Evolutionary conservation across 2,888 invertebrate genomes (phyloP), one percentile per base, ranked within the genome.

Genomic region (Sphaerophoria rueppellii): DNA sequence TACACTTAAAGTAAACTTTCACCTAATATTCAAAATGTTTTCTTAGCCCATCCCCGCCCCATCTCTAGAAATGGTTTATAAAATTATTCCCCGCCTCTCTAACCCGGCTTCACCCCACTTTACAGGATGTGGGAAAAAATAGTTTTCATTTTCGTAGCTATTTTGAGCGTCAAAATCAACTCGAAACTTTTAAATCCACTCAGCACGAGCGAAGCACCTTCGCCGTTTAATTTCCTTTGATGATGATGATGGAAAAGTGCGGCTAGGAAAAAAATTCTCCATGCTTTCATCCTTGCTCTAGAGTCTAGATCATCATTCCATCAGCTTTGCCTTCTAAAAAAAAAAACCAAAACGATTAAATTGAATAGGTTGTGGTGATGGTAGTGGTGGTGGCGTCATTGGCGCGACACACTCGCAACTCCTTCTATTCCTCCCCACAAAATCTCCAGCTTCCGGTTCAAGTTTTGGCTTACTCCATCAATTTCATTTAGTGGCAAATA

Each of bases 401-500:
- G 85, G 85, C 77, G 76, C 63, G 5, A 2, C 74, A 2, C 74
- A 40, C 40, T 9, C 40, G 40, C 40, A 6, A 40, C 40, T 7
- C 4, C 69, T 63, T 32, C 54, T 67, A 61, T 63, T 32, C 54
- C 72, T 55, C 57, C 55, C 43, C 24, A 12, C 6, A 11, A 16
- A 12, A 37, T 58, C 6, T 40, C 40, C 40, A 6, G 40, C 7
- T 40, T 40, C 6, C 12, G 58, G 40, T 16, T 40, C 16, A 60
- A 40, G 40, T 48, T 35, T 50, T 50, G 75, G 79, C 54, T 74
- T 70, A 48, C 54, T 69, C 65, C 16, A 85, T 80, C 85, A 85
- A 85, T 85, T 85, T 85, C 85, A 81, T 85, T 85, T 85, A 85
- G 80, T 85, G 85, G 76, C 80, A 85, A 85, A 85, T 85, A 85